Evolutionary conservation across 2,888 invertebrate genomes (phyloP), one percentile per base, ranked within the genome.

Genomic region (Synergus umbraculus): DNA sequence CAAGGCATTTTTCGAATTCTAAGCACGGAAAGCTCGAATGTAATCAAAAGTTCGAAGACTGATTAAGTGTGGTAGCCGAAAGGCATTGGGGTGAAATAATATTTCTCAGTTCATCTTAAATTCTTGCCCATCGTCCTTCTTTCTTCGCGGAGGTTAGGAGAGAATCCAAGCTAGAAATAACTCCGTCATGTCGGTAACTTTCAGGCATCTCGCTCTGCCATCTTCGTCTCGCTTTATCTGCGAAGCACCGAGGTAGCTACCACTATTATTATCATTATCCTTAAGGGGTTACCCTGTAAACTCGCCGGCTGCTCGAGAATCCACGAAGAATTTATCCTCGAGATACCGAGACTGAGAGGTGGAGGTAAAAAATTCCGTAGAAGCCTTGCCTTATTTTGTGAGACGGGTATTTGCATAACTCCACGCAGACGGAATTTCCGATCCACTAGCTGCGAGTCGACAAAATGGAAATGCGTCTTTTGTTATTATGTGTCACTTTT

Each of bases 1-100:
- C 87, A 87, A 88, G 88, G 89, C 87, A 87, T 88, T 88, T 88
- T 89, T 90, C 89, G 89, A 90, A 90, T 89, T 87, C 86, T 84
- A 84, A 82, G 84, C 85, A 83, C 88, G 87, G 88, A 89, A 88
- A 88, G 78, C 84, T 86, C 81, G 29, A 29, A 86, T 85, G 86
- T 89, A 89, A 89, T 89, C 88, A 86, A 89, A 90, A 90, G 88
- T 90, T 89, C 85, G 86, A 86, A 88, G 84, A 83, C 87, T 85
- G 87, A 87, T 87, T 87, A 86, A 87, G 85, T 64, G 58, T 78
- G 54, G 77, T 58, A 77, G 67, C 76, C 63, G 76, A 73, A 76
- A 4, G n/a, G 43, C 54, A 4, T 49, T 18, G 54, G 13, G 76
- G 76, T 73, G 80, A 85, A 86, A 86, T 86, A 86, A 83, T 86